Evolutionary conservation across 2,888 invertebrate species (phyloP).

Genomic region (Nebria salina): DNA sequence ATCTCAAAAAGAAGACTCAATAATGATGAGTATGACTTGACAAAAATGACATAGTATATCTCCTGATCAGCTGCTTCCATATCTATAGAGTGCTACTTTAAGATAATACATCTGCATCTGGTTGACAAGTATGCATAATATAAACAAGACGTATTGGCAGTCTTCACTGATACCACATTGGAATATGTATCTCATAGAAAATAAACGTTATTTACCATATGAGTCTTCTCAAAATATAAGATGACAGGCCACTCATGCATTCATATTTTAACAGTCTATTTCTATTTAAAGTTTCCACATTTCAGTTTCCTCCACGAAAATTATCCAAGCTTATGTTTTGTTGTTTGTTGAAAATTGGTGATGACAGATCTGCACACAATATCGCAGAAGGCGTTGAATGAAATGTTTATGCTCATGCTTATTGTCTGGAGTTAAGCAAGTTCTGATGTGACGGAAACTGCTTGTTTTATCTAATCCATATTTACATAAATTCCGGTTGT

Average conservation of each 20-base stretch:
- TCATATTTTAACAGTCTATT: neutral
- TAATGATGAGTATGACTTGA: too few relatives aligned
- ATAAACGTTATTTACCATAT: too few relatives aligned
- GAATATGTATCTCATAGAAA: too few relatives aligned
- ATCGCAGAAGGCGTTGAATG: conserved; percentile 6
- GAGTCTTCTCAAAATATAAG: too few relatives aligned
- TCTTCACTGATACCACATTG: too few relatives aligned
- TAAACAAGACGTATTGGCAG: too few relatives aligned
- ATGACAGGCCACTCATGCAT: neutral
- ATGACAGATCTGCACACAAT: neutral
- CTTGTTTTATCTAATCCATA: conserved; percentile 45
- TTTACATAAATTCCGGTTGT: conserved; percentile 43
- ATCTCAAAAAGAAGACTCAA: too few relatives aligned
- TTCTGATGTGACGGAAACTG: conserved; percentile 40
- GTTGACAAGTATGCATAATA: too few relatives aligned
- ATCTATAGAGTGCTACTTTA: too few relatives aligned
- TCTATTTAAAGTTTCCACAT: neutral
- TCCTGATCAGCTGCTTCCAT: too few relatives aligned
- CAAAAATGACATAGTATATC: too few relatives aligned
- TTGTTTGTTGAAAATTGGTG: conserved; percentile 1
- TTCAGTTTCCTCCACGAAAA: neutral
- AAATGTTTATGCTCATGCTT: conserved; percentile 36
- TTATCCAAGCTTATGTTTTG: neutral
- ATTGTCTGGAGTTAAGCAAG: conserved; percentile 39
- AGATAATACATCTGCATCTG: too few relatives aligned